These are phyloP conservation scores for Meiosimyza decipiens DNA, from an alignment of 2,888 invertebrate genomes.

Conservation along the genomic window DNA sequence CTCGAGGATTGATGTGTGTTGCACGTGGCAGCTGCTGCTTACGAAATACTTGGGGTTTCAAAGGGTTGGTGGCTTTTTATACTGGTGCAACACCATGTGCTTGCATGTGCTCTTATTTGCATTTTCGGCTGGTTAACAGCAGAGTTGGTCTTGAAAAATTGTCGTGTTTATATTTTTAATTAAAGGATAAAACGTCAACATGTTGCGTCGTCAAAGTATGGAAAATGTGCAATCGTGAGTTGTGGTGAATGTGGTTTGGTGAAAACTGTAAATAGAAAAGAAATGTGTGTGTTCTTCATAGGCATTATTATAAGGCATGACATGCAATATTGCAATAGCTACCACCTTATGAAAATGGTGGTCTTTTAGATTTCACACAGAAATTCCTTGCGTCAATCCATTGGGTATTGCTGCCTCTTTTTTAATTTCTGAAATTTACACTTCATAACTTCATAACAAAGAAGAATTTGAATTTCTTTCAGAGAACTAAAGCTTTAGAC, in stretches of 20 bases:
- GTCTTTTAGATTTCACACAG: no score
- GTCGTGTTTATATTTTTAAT: slow-evolving; percentile 20
- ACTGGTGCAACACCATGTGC: background rate
- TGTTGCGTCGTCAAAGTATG: background rate
- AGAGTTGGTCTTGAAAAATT: slow-evolving; percentile 12
- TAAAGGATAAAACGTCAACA: slow-evolving; percentile 13
- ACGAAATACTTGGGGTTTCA: background rate
- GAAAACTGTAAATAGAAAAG: background rate
- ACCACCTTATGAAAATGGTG: no score
- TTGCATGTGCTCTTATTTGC: slow-evolving; percentile 43
- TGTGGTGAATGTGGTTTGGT: background rate
- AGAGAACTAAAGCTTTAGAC: no score
- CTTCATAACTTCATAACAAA: no score
- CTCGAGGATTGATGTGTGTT: background rate
- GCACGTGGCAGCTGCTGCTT: background rate
- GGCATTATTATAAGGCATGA: no score
- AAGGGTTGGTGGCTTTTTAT: slow-evolving; percentile 10
- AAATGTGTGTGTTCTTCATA: background rate
- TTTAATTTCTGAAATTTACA: no score
- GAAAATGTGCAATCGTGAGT: background rate
- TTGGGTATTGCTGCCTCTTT: no score
- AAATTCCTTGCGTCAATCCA: no score
- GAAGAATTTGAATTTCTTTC: no score
- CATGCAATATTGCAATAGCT: no score
- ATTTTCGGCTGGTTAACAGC: slow-evolving; percentile 41